phyloP scores from a whole-genome alignment of 2,888 invertebrate species.

The Abscondita cerata region DNA sequence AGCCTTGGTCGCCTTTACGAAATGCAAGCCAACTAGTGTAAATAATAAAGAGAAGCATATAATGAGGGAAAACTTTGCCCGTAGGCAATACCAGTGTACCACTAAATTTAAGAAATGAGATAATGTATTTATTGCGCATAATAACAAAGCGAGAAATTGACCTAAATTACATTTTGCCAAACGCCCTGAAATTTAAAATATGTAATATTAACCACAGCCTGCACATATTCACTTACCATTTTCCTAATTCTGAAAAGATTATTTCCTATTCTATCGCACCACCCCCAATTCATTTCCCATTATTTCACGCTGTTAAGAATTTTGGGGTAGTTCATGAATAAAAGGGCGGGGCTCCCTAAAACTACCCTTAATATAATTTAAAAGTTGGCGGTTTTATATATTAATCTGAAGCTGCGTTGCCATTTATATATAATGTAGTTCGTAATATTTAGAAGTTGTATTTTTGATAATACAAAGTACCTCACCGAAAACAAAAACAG shows the following conservation, averaged over 20 bases:
- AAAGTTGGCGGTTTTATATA: slow-evolving; percentile 32
- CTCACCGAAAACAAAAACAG: no score
- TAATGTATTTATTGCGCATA: slow-evolving; percentile 79
- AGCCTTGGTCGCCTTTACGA: slow-evolving; percentile 66
- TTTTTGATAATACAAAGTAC: no score
- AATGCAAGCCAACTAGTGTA: slow-evolving; percentile 80
- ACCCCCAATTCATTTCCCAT: slow-evolving; percentile 57
- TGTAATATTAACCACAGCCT: slow-evolving; percentile 2
- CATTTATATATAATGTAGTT: no score
- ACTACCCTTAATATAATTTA: slow-evolving; percentile 34
- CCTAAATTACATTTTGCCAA: slow-evolving; percentile 77
- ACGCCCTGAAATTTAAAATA: slow-evolving; percentile 64
- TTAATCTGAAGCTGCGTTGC: no score
- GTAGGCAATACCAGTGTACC: slow-evolving; percentile 77
- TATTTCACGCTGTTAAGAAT: slow-evolving; percentile 31
- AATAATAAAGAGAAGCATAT: slow-evolving; percentile 76
- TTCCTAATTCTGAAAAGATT: slow-evolving; percentile 73
- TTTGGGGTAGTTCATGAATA: background rate
- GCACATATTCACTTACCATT: slow-evolving; percentile 64
- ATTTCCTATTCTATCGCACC: slow-evolving; percentile 72
- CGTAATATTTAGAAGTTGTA: background rate
- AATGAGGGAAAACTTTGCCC: slow-evolving; percentile 82
- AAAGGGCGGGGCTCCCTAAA: slow-evolving; percentile 39
- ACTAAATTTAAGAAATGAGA: slow-evolving; percentile 74
- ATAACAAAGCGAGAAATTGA: slow-evolving; percentile 76